Conservation (phyloP, 2,797 vertebrate species). For the Diglossa cyanea region DNA sequence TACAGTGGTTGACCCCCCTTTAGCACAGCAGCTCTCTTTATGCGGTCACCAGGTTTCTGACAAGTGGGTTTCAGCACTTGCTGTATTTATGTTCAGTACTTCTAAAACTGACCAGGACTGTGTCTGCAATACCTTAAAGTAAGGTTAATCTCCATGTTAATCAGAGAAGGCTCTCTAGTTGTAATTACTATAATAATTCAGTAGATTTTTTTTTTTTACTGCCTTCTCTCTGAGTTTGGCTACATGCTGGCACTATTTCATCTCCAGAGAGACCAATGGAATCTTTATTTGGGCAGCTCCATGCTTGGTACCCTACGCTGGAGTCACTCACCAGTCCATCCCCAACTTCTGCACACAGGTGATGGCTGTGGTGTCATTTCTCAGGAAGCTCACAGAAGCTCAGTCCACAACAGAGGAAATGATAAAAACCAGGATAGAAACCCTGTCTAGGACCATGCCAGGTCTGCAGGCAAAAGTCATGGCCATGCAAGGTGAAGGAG, state of each 20-base stretch:
- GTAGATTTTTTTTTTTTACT: not conserved
- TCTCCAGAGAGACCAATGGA: not conserved
- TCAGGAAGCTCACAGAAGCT: not conserved
- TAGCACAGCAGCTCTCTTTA: not conserved
- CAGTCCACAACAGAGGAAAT: not conserved
- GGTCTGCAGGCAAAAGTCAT: not conserved
- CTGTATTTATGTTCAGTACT: not conserved
- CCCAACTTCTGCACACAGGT: not conserved
- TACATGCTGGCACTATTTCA: not conserved
- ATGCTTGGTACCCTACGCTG: fast-evolving
- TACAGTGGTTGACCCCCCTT: not conserved
- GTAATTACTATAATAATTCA: not conserved
- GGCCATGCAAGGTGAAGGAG: fast-evolving
- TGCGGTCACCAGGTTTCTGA: not conserved
- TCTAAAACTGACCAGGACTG: not conserved
- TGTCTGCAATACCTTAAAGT: not conserved
- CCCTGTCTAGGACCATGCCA: not conserved
- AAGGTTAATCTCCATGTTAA: not conserved
- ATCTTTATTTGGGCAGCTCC: not conserved
- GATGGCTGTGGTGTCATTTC: not conserved
- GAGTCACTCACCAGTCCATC: not conserved
- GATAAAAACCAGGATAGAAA: not conserved
- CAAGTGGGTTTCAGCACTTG: not conserved
- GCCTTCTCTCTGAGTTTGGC: not conserved
- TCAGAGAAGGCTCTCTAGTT: not conserved